Evolutionary conservation across 2,888 invertebrate genomes (phyloP).

Genomic region (Omphaloscelis lunosa): DNA sequence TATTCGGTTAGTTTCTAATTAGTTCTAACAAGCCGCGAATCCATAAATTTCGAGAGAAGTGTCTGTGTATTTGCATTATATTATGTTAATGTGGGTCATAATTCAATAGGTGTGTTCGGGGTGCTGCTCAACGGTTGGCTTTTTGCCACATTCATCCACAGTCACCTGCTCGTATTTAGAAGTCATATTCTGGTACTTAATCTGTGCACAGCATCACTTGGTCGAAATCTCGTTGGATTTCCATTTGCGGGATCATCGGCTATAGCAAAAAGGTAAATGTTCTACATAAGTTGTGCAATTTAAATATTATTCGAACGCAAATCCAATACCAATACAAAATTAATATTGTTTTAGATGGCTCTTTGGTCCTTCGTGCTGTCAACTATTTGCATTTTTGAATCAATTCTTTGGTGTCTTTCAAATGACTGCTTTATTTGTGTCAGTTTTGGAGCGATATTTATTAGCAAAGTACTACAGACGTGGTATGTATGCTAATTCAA

Average conservation of each 20-base stretch:
- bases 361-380: slow-evolving; percentile 89
- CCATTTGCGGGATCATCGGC: slow-evolving; percentile 90
- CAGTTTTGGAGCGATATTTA: slow-evolving; percentile 89
- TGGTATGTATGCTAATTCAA: slow-evolving; percentile 76
- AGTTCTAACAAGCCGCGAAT: slow-evolving; percentile 1
- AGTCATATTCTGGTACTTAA: slow-evolving; percentile 90
- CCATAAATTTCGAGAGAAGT: slow-evolving; percentile 36
- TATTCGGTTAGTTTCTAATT: slow-evolving; percentile 85
- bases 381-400: slow-evolving; percentile 89
- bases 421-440: slow-evolving; percentile 86
- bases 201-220: slow-evolving; percentile 88
- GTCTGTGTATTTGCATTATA: slow-evolving; percentile 31
- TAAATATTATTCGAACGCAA: no score
- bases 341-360: slow-evolving; percentile 87
- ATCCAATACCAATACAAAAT: neutral
- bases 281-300: neutral
- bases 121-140: slow-evolving; percentile 91
- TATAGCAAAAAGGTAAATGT: slow-evolving; percentile 86
- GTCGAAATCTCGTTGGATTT: slow-evolving; percentile 89
- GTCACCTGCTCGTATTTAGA: slow-evolving; percentile 88
- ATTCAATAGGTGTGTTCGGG: slow-evolving; percentile 87
- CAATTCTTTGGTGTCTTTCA: slow-evolving; percentile 90
- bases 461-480: slow-evolving; percentile 85
- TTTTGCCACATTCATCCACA: slow-evolving; percentile 89
- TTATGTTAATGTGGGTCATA: slow-evolving; percentile 55